Base-by-base conservation (phyloP, 1,140 invertebrate species). In the Akabosia matsudoensis region DNA sequence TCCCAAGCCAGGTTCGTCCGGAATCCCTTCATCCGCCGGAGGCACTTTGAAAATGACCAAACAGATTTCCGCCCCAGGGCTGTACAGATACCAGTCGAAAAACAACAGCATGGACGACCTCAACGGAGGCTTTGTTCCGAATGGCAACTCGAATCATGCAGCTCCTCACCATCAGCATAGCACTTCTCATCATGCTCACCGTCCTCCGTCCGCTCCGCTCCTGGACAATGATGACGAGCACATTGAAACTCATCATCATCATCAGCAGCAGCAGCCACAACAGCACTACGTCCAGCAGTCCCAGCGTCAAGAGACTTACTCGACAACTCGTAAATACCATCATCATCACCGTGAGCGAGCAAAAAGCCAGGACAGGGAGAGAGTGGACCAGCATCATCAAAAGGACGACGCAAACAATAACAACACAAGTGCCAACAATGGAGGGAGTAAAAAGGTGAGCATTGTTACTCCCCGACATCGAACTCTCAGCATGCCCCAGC, bases 401-500 rank as follows among this genome's bases (percentile, higher is more conserved):
- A 2, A 24, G 22, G 45, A 45, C 1, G n/a, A 70, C 24, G 70
- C 45, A 33, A 26, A 2, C 56, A 76, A 72, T 34, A 52, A 14
- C 31, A 70, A 30, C 52, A 73, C 31, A 67, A n/a, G 33, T 71
- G 4, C 82, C 82, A 3, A 82, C 82, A 1, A 79, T 83, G 31
- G 84, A 83, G 45, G 76, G 79, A 78, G 80, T 56, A 76, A 77
- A 73, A 18, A 78, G 75, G 67, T 77, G 52, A 74, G 82, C 82
- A 76, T 79, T 75, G 80, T 81, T 7, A 76, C 74, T 24, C 78
- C 80, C 0, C 64, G 80, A 75, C 90, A 92, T 82, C 85, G 92
- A 72, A 92, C 92, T 0, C 85, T 92, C 13, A 93, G 92, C 84
- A 92, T 93, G 90, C 92, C 92, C 3, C 91, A 93, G 80, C 83